Evolutionary conservation across 2,888 invertebrate genomes (phyloP), one percentile per base, ranked within the genome.

Genomic region (Podotricha telesiphe): DNA sequence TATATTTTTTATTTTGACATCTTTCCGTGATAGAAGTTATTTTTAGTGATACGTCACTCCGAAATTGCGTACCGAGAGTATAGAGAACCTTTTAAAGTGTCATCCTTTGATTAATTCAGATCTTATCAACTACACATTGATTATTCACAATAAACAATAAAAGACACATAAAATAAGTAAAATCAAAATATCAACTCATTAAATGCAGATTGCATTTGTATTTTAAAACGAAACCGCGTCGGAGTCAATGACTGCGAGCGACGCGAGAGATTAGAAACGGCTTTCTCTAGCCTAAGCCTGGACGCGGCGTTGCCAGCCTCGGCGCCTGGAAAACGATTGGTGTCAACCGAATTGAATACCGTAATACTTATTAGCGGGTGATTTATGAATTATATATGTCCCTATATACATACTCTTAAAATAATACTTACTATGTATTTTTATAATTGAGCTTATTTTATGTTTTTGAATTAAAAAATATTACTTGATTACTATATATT

Each of bases 221-320:
- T 75, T 75, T 75, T 75, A 72, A 74, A 75, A 75, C 68, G 68
- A 72, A 72, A 74, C 70, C 75, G 71, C 74, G 73, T 73, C 83
- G 88, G 88, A 91, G 91, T 91, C 91, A 91, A 85, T 91, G 91
- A 91, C 90, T 91, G 91, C 80, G 53, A 28, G 8, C 34, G 67
- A 47, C 81, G 85, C 85, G 84, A 90, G 84, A 90, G 91, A 91
- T 91, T 91, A 91, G 91, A 91, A 91, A 91, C 90, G 88, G 88
- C 91, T 91, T 91, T 91, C 91, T 90, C 84, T 76, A 76, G 80
- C 80, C 76, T 76, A 84, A 86, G 64, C 69, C 74, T 86, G 84
- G 83, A 84, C 75, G 79, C 86, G 88, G 75, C 83, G 91, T 91
- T 91, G 91, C 89, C 89, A 84, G 82, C 80, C 75, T 81, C 86